These are phyloP conservation scores for human DNA, from an alignment of 2,113 vertebrate genomes.

Conservation along the genomic window DNA sequence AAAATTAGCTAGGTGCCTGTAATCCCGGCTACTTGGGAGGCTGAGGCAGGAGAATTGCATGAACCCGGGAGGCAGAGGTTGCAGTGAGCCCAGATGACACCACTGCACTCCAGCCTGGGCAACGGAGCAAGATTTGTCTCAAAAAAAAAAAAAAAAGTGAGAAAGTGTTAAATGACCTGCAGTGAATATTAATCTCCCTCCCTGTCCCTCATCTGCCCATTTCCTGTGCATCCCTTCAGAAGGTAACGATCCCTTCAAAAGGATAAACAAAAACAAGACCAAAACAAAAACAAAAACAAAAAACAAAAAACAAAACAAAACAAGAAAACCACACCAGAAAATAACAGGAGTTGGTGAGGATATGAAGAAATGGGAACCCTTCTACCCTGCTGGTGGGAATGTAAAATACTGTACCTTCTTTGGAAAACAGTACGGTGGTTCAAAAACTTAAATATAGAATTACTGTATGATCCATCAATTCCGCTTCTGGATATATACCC, in stretches of 20 bases:
- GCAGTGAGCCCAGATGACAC: not conserved
- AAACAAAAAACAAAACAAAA: not conserved
- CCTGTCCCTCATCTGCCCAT: not conserved
- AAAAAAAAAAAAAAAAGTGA: not conserved
- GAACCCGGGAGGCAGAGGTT: not conserved
- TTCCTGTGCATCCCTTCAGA: not conserved
- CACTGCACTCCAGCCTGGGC: not conserved
- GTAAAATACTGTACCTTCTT: not conserved
- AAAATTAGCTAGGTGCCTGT: not conserved
- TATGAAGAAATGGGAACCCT: not conserved
- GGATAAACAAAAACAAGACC: not conserved
- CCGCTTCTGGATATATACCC: not conserved
- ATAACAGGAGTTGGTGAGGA: not conserved
- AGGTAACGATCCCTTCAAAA: not conserved
- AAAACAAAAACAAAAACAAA: not conserved
- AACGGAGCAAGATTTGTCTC: not conserved
- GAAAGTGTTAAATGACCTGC: not conserved
- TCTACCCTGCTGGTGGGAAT: not conserved
- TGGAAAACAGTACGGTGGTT: not conserved
- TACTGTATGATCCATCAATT: not conserved
- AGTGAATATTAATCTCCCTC: not conserved
- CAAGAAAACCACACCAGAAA: not conserved
- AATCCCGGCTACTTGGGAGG: not conserved
- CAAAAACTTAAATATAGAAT: not conserved
- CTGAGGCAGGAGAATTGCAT: not conserved